A percentile compares a stretch with the other conserved stretches of the same genome.
These are phyloP conservation scores for Scyliorhinus canicula DNA, from an alignment of 2,797 vertebrate species.

Conservation along the genomic window DNA sequence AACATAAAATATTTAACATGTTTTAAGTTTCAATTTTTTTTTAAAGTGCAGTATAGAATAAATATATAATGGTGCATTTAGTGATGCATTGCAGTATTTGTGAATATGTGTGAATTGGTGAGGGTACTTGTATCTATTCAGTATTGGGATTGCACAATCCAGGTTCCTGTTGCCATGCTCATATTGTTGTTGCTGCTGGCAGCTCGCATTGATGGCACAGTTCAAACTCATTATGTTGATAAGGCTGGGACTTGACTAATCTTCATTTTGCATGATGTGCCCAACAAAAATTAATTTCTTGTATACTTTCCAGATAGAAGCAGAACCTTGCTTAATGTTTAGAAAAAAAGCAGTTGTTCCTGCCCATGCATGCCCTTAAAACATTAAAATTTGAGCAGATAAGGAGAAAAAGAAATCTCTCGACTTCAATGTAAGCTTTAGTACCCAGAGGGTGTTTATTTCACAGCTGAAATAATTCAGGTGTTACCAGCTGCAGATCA, in stretches of 20 bases:
- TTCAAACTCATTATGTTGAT: not conserved
- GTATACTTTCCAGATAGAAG: not conserved
- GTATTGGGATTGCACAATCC: not conserved
- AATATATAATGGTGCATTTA: not conserved
- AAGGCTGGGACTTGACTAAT: not conserved
- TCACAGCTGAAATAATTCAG: conserved; percentile 3
- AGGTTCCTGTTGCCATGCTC: not conserved
- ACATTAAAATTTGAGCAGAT: not conserved
- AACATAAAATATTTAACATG: not conserved
- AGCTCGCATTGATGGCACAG: not conserved
- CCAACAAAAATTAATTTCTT: not conserved
- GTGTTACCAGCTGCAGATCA: not conserved
- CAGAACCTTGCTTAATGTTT: not conserved
- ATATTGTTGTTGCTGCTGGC: not conserved
- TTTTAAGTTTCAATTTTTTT: not conserved
- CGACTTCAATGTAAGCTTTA: not conserved
- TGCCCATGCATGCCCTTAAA: not conserved
- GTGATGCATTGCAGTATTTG: not conserved
- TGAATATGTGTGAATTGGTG: not conserved
- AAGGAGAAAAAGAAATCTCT: not conserved
- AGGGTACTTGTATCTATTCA: not conserved
- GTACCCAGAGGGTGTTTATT: not conserved
- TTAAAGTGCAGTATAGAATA: not conserved
- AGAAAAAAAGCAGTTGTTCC: not conserved
- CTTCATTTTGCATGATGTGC: not conserved